A percentile compares a stretch with the other conserved stretches of the same genome.
These are phyloP conservation scores for Geococcyx californianus DNA, from an alignment of 2,113 vertebrate genomes.

Conservation along the genomic window DNA sequence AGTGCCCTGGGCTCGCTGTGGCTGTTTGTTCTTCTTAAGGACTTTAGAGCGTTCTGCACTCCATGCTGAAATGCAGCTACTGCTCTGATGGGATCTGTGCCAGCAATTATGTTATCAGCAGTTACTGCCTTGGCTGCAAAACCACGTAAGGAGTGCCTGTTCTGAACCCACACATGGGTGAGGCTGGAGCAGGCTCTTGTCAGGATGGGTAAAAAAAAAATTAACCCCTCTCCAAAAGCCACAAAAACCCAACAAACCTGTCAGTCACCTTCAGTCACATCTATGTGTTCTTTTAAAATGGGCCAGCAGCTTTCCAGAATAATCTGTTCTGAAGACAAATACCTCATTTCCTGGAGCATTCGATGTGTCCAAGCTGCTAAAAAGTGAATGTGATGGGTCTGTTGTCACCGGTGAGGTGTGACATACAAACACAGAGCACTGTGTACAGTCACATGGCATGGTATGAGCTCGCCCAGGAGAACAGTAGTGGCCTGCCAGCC, in stretches of 20 bases:
- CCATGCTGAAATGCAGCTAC: background rate
- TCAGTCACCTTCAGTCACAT: background rate
- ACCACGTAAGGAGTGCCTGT: background rate
- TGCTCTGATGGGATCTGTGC: background rate
- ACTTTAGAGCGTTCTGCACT: background rate
- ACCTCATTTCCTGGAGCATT: background rate
- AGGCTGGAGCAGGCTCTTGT: background rate
- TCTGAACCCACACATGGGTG: background rate
- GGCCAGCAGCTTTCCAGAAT: background rate
- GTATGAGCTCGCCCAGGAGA: background rate
- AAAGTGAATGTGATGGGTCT: background rate
- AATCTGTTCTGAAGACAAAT: constrained; percentile 16
- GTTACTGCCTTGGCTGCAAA: background rate
- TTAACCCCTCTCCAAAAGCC: background rate
- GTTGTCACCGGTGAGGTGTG: background rate
- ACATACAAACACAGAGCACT: background rate
- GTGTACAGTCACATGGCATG: background rate
- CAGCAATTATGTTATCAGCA: background rate
- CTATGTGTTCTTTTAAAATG: background rate
- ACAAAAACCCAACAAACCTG: background rate
- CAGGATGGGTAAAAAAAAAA: background rate
- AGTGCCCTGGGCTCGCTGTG: background rate
- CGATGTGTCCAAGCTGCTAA: background rate
- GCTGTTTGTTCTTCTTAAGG: background rate
- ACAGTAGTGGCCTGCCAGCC: background rate